phyloP scores from a whole-genome alignment of 2,797 vertebrate species.

The Silurus aristotelis region DNA sequence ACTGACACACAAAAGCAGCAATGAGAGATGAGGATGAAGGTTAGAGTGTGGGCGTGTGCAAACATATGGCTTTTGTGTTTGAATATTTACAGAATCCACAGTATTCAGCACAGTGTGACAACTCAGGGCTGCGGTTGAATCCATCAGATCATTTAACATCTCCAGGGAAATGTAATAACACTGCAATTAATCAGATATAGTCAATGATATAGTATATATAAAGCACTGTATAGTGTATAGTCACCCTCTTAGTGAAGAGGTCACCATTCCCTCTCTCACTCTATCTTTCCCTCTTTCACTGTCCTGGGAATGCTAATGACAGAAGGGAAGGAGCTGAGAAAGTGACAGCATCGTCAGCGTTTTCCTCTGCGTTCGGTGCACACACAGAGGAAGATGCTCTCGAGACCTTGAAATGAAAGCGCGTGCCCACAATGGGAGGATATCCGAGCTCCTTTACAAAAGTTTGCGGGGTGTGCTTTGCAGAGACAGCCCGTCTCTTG shows the following conservation, averaged over 20 bases:
- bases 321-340: slow-evolving; percentile 54
- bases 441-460: slow-evolving; percentile 46
- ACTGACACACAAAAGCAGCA: slow-evolving; percentile 42
- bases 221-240: background rate
- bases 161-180: slow-evolving; percentile 12
- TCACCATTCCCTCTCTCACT: slow-evolving; percentile 12
- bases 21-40: slow-evolving; percentile 55
- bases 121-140: slow-evolving; percentile 3
- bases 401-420: slow-evolving; percentile 53
- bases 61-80: slow-evolving; percentile 26
- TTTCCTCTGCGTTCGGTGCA: slow-evolving; percentile 54
- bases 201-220: background rate
- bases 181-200: background rate
- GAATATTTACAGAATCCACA: slow-evolving; percentile 24
- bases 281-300: slow-evolving; percentile 24
- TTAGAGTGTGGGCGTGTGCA: slow-evolving; percentile 29
- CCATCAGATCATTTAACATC: slow-evolving; percentile 14
- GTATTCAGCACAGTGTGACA: slow-evolving; percentile 14
- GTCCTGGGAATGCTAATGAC: slow-evolving; percentile 53
- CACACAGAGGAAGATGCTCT: slow-evolving; percentile 51
- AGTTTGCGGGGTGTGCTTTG: slow-evolving; percentile 39
- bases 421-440: slow-evolving; percentile 43
- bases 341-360: slow-evolving; percentile 61
- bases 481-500: slow-evolving; percentile 39
- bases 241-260: slow-evolving; percentile 27